A percentile compares a stretch with the other conserved stretches of the same genome.
Evolutionary conservation across 1,140 invertebrate genomes (phyloP).

Genomic region (Drosophila nannoptera): DNA sequence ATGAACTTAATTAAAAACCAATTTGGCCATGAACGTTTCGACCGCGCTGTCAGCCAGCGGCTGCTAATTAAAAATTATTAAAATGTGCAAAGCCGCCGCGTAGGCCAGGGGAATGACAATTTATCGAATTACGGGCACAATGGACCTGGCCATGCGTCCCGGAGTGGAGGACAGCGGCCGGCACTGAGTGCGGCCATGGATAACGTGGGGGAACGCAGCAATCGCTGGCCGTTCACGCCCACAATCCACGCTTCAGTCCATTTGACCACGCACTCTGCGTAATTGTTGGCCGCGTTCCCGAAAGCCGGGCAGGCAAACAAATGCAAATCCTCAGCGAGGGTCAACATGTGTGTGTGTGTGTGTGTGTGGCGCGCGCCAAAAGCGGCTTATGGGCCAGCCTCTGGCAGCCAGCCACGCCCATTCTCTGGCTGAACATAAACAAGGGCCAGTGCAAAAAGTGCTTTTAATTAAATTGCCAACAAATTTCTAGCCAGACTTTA

Average conservation of each 20-base stretch:
- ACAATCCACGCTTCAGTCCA: constrained; percentile 11
- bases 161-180: too few species aligned
- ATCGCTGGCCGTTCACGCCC: constrained; percentile 8
- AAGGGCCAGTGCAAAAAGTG: constrained; percentile 23
- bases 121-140: constrained; percentile 33
- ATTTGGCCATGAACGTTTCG: constrained; percentile 7
- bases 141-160: not conserved
- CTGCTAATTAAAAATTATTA: constrained; percentile 44
- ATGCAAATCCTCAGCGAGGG: constrained; percentile 32
- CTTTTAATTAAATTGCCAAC: constrained; percentile 40
- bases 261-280: constrained; percentile 39
- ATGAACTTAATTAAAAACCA: constrained; percentile 35
- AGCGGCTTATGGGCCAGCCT: constrained; percentile 25
- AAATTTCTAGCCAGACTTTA: constrained; percentile 21
- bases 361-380: constrained; percentile 4
- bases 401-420: not conserved
- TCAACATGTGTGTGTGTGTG: constrained; percentile 11
- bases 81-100: constrained; percentile 19
- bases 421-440: constrained; percentile 13
- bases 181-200: not conserved
- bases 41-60: constrained; percentile 8
- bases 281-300: constrained; percentile 16
- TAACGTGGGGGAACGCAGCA: constrained; percentile 13
- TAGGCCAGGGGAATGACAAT: constrained; percentile 2
- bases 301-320: constrained; percentile 21